Conservation (phyloP, 2,888 invertebrate genomes). For the Megamerina dolium region DNA sequence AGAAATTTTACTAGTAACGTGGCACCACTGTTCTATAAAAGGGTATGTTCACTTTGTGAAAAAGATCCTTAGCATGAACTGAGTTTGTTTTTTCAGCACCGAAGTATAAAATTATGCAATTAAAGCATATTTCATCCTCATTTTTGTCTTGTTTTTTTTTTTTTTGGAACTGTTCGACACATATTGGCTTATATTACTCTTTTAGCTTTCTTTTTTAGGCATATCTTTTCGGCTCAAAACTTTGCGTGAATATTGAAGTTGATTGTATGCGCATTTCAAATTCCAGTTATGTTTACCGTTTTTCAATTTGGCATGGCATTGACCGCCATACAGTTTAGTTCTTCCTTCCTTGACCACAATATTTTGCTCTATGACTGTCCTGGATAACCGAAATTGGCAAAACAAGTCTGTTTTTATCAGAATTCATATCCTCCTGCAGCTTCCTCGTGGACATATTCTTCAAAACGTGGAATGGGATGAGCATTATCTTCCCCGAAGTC, state of each 20-base stretch:
- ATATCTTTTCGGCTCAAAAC: constrained; percentile 6
- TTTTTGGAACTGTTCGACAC: constrained; percentile 6
- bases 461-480: no score
- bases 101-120: no score
- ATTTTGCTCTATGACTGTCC: no score
- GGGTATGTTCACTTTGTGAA: constrained; percentile 8
- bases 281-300: not conserved
- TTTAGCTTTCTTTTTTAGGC: constrained; percentile 8
- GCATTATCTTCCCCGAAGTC: no score
- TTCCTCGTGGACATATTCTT: no score
- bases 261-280: constrained; percentile 2
- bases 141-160: constrained; percentile 6
- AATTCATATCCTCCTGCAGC: not conserved
- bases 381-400: constrained; percentile 2
- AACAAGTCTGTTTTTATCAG: no score
- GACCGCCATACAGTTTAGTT: constrained; percentile 8
- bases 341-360: constrained; percentile 2
- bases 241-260: constrained; percentile 3
- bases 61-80: constrained; percentile 9
- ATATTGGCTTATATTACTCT: not conserved
- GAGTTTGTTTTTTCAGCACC: constrained; percentile 12
- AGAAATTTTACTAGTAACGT: no score
- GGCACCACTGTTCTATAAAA: constrained; percentile 13
- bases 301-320: constrained; percentile 4
- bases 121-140: constrained; percentile 11